Percentiles rank a stretch among this genome's conserved stretches.
Conservation (phyloP, 2,888 invertebrate genomes). For the Gisinianus flammeolus region DNA sequence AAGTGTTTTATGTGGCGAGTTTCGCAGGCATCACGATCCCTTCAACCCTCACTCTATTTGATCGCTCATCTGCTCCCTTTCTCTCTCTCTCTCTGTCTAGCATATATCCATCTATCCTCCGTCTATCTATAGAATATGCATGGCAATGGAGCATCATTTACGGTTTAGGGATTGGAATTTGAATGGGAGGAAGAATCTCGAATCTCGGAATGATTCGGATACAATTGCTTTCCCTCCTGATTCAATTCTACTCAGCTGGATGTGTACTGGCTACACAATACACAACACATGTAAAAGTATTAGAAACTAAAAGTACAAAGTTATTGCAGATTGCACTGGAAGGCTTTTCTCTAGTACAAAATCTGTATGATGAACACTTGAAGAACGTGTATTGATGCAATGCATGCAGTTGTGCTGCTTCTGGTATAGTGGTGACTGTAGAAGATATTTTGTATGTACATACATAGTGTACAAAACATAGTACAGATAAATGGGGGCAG, state of each 20-base stretch:
- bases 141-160: too few species aligned
- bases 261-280: not conserved
- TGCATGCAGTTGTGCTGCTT: not conserved
- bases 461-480: too few species aligned
- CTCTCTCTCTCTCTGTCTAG: not conserved
- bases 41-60: constrained; percentile 36
- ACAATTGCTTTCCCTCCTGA: too few species aligned
- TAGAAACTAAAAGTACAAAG: not conserved
- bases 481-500: not conserved
- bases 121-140: too few species aligned
- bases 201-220: too few species aligned
- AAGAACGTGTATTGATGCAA: not conserved
- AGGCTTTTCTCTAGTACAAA: too few species aligned
- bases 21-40: constrained; percentile 7
- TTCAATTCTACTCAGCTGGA: not conserved
- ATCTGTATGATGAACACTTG: not conserved
- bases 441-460: not conserved
- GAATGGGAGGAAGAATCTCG: constrained; percentile 8
- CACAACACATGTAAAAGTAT: not conserved
- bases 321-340: too few species aligned
- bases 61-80: constrained; percentile 32
- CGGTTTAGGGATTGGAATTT: too few species aligned
- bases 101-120: not conserved
- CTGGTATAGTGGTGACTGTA: not conserved
- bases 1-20: constrained; percentile 37